These are phyloP conservation scores for Epicauta chinensis DNA, from an alignment of 1,140 invertebrate species.

Conservation along the genomic window DNA sequence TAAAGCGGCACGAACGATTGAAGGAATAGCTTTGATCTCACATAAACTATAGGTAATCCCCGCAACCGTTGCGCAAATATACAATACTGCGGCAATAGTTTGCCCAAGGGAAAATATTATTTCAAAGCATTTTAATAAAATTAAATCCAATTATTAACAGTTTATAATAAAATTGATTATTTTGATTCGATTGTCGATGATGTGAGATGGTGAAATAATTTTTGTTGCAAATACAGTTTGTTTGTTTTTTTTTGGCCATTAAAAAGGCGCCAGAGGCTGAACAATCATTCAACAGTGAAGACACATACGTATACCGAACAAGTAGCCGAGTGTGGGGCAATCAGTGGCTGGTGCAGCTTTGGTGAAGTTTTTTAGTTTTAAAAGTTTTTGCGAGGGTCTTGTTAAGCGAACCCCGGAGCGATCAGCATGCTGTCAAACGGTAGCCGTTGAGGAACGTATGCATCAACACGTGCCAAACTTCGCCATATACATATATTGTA, in stretches of 20 bases:
- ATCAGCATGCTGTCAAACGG: constrained; percentile 11
- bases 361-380: constrained; percentile 12
- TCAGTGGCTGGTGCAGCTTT: constrained; percentile 10
- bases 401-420: constrained; percentile 10
- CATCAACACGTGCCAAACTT: constrained; percentile 10
- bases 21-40: constrained; percentile 22
- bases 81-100: neutral
- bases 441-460: constrained; percentile 13
- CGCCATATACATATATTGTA: constrained; percentile 3
- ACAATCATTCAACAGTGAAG: constrained; percentile 11
- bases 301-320: neutral
- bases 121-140: neutral
- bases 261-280: constrained; percentile 9
- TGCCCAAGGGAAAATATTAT: too few relatives aligned
- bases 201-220: neutral
- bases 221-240: neutral
- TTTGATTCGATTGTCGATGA: neutral
- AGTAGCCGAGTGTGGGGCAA: constrained; percentile 10
- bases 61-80: constrained; percentile 15
- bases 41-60: constrained; percentile 21
- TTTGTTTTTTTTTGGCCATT: constrained; percentile 5
- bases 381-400: constrained; percentile 8
- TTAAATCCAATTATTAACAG: too few relatives aligned
- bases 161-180: too few relatives aligned
- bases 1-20: constrained; percentile 16